Evolutionary conservation across 2,888 invertebrate genomes (phyloP).

Genomic region (Sesamia inferens): DNA sequence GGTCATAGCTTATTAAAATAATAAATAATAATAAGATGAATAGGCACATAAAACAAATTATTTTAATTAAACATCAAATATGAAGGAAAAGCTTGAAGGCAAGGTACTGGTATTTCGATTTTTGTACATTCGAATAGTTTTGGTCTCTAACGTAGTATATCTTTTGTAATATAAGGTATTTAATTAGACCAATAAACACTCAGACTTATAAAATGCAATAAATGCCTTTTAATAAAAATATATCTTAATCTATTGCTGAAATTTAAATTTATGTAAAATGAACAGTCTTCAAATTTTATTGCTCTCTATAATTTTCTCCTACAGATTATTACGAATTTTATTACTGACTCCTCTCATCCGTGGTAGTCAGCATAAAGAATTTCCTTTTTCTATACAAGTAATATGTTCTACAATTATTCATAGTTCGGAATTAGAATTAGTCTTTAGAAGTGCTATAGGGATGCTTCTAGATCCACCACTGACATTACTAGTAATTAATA

Average conservation of each 20-base stretch:
- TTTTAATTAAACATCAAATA: not conserved
- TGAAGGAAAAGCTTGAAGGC: constrained; percentile 1
- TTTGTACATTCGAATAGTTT: constrained; percentile 17
- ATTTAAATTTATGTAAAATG: constrained; percentile 39
- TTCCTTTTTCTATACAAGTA: not conserved
- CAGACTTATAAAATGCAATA: constrained; percentile 39
- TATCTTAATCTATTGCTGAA: constrained; percentile 34
- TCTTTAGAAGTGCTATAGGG: not conserved
- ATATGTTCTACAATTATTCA: not conserved
- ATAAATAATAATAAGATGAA: not conserved
- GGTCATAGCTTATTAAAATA: constrained; percentile 2
- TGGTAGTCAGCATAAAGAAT: not conserved
- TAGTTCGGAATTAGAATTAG: not conserved
- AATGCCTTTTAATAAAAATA: constrained; percentile 30
- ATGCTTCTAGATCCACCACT: not conserved
- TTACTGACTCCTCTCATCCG: not conserved
- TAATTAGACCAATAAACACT: constrained; percentile 35
- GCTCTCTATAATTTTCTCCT: constrained; percentile 25
- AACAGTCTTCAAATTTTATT: constrained; percentile 50
- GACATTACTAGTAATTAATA: not conserved
- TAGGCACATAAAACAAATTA: not conserved
- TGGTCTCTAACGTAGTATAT: not conserved
- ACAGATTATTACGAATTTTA: not conserved
- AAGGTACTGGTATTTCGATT: not conserved
- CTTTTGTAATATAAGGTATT: not conserved